Base-by-base conservation (phyloP, 2,113 vertebrate genomes). In the Corythornis cristatus region DNA sequence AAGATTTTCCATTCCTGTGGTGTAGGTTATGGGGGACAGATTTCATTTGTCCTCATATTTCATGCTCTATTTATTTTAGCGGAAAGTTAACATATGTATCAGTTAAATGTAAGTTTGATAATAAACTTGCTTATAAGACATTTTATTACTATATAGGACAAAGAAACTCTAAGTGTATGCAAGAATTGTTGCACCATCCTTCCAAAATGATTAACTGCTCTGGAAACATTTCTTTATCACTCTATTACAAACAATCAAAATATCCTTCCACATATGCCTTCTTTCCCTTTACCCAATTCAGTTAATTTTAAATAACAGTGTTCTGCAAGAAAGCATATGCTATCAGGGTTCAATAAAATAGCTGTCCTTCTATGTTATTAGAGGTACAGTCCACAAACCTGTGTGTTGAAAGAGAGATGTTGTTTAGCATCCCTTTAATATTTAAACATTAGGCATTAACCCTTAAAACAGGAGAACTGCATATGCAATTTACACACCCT, bases 41-140 rank as follows among this genome's bases (percentile, higher is more conserved):
- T 79, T 89, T 92, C 70, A 91, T 93, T 93, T 79, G 54, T 60
- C 82, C 71, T 92, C 71, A 31, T 77, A 89, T 77, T 93, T 93
- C 71, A 58, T 58, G 71, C 71, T 61, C 88, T 75, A 51, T 90
- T 93, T 87, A 87, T 80, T 94, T 93, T 87, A 93, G 72, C 71
- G 66, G 74, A 56, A 89, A 85, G 68, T 60, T 78, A 74, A 95
- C 94, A 77, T 83, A 86, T 17, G 15, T 71, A 88, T 75, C 61
- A 35, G 58, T 87, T 95, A 88, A 87, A 80, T 20, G 8, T 11
- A 93, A 73, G 67, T 66, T 86, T 83, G 75, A 70, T 85, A 91
- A 85, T 74, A 93, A 88, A 87, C 46, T 26, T 58, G 50, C 31
- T 79, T 85, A 66, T 58, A 58, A 65, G 76, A 66, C 58, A 76